Percentiles rank a stretch among this genome's conserved stretches.
Evolutionary conservation across 53 echinoderm and acorn worm genomes (phyloP).

Genomic region (Hippasteria phrygiana): DNA sequence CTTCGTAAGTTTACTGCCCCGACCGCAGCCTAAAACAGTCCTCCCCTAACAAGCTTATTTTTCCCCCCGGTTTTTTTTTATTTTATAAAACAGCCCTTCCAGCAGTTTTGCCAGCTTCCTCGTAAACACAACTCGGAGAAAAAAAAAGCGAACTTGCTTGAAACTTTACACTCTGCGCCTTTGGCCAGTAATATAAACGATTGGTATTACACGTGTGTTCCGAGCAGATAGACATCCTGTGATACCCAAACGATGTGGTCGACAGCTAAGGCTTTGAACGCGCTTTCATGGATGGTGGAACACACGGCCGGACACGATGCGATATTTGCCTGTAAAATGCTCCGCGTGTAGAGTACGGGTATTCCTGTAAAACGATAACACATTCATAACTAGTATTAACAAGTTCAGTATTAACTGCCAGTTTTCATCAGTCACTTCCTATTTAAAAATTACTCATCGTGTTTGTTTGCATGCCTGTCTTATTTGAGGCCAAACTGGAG

Average conservation of each 20-base stretch:
- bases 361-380: too few relatives aligned
- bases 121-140: conserved; percentile 14
- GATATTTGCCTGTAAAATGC: too few relatives aligned
- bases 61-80: not conserved
- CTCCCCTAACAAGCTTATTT: conserved; percentile 48
- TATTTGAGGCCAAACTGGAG: too few relatives aligned
- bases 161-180: conserved; percentile 34
- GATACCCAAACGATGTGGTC: not conserved
- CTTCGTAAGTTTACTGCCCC: not conserved
- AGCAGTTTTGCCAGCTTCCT: conserved; percentile 41
- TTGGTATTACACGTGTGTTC: conserved; percentile 44
- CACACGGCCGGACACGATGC: too few relatives aligned
- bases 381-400: too few relatives aligned
- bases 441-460: too few relatives aligned
- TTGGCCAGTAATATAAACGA: conserved; percentile 49
- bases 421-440: too few relatives aligned
- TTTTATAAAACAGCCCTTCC: not conserved
- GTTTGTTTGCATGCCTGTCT: too few relatives aligned
- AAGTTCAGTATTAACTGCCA: too few relatives aligned
- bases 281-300: too few relatives aligned
- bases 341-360: too few relatives aligned
- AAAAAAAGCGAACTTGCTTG: not conserved
- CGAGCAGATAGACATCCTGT: not conserved
- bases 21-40: conserved; percentile 56
- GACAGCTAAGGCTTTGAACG: too few relatives aligned